phyloP scores from a whole-genome alignment of 2,888 invertebrate genomes.

The Pinctada fucata region DNA sequence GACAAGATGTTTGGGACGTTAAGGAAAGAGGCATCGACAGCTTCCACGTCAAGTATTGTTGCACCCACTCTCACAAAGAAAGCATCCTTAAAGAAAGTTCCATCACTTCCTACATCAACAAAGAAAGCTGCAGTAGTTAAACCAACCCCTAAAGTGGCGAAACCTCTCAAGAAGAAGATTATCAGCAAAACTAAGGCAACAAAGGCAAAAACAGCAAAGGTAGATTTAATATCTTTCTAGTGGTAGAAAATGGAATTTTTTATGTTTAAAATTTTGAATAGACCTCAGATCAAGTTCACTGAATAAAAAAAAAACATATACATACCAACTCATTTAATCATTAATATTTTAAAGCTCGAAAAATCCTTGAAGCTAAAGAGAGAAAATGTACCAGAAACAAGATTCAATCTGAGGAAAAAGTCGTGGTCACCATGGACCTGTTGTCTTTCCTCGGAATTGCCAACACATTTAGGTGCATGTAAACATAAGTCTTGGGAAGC shows the following conservation, averaged over 20 bases:
- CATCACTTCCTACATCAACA: slow-evolving; percentile 5
- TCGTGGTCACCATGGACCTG: slow-evolving; percentile 50
- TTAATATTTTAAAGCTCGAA: slow-evolving; percentile 20
- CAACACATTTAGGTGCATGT: background rate
- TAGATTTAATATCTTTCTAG: too few species aligned
- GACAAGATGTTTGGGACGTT: slow-evolving; percentile 54
- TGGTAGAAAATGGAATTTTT: too few species aligned
- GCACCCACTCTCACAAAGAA: slow-evolving; percentile 17
- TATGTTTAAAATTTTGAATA: too few species aligned
- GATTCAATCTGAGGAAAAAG: slow-evolving; percentile 44
- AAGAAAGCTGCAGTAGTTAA: background rate
- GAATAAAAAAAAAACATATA: too few species aligned
- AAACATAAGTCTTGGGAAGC: slow-evolving; percentile 21
- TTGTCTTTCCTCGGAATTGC: slow-evolving; percentile 26
- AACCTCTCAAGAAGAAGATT: background rate
- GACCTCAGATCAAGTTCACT: too few species aligned
- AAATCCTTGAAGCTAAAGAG: slow-evolving; percentile 33
- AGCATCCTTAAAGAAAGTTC: slow-evolving; percentile 28
- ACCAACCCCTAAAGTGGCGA: slow-evolving; percentile 2
- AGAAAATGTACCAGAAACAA: slow-evolving; percentile 43
- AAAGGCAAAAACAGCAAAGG: slow-evolving; percentile 8
- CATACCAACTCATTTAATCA: background rate
- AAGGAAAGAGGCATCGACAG: slow-evolving; percentile 25
- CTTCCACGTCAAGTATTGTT: background rate
- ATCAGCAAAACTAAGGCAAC: background rate